Base-by-base conservation (phyloP, 2,113 vertebrate genomes). In the Sclerurus mexicanus region DNA sequence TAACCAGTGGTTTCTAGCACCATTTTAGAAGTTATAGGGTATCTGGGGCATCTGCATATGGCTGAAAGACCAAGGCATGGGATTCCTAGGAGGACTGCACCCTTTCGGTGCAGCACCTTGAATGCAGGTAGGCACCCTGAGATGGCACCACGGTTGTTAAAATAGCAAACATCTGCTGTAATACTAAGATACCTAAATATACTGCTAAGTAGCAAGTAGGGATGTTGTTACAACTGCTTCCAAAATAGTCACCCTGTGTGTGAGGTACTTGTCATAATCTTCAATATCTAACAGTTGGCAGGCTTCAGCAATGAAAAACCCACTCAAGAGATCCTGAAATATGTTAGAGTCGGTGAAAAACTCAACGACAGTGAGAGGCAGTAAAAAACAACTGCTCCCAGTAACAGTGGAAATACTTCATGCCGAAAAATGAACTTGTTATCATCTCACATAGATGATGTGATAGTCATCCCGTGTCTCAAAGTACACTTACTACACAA, bases 401-500 rank as follows among this genome's bases (percentile, higher is more conserved):
- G 78, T 20, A 91, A 82, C 1, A 12, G 63, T 62, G 46, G 74
- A 91, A 96, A 83, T 72, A 67, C 60, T 56, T 89, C 77, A 87
- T 53, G 72, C 64, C 79, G 84, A 94, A 92, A 93, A 89, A 87
- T 50, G 47, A 92, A 92, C 80, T 74, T 95, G 39, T 84, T 93
- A 81, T 80, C 90, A 52, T 68, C 62, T 92, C 73, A 56, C 56
- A 68, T 37, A 93, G 77, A 87, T 86, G 58, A 92, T 33, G 62
- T 37, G 53, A 87, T 35, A 92, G 87, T n/a, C 73, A 74, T 35
- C 46, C 67, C 33, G 4, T 11, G 33, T 39, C 67, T 95, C 33
- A 56, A 80, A 93, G 58, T 56, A 62, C 35, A 30, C 28, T 60
- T 59, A 27, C 74, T 80, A 42, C 27, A 62, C 16, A 79, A 89